These are phyloP conservation scores for Pristionchus japonicus DNA, from an alignment of 2,888 invertebrate genomes.

Conservation along the genomic window DNA sequence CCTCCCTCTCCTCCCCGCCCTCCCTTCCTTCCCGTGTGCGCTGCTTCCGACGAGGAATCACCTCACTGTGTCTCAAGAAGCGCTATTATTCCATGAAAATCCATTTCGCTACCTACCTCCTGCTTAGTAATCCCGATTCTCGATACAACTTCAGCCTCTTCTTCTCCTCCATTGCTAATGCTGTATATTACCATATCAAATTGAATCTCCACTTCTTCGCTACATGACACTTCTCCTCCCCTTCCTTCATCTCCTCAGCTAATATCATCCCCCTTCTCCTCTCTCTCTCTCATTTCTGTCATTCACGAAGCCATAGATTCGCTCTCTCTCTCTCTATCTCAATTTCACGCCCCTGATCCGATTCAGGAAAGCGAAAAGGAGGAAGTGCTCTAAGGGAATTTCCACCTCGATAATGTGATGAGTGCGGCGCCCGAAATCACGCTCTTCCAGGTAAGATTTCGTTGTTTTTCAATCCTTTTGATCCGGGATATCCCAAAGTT, in stretches of 20 bases:
- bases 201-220: background rate
- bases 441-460: background rate
- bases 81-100: background rate
- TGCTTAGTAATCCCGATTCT: background rate
- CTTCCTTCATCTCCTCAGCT: background rate
- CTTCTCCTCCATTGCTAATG: background rate
- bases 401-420: conserved; percentile 10
- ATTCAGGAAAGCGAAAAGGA: background rate
- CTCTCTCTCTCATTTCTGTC: conserved; percentile 2
- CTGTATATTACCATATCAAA: conserved; percentile 26
- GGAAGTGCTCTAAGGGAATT: background rate
- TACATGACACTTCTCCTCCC: background rate
- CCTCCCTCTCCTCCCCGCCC: background rate
- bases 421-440: conserved; percentile 36
- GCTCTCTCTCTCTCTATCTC: background rate
- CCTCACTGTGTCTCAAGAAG: background rate
- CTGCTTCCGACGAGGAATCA: conserved; percentile 20
- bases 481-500: background rate
- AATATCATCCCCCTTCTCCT: background rate
- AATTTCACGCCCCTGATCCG: conserved; percentile 11
- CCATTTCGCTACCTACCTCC: background rate
- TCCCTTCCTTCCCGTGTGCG: background rate
- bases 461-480: background rate
- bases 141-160: background rate
- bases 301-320: conserved; percentile 25